Base-by-base conservation (phyloP, 2,888 invertebrate species). In the Nipponacmea schrenckii region DNA sequence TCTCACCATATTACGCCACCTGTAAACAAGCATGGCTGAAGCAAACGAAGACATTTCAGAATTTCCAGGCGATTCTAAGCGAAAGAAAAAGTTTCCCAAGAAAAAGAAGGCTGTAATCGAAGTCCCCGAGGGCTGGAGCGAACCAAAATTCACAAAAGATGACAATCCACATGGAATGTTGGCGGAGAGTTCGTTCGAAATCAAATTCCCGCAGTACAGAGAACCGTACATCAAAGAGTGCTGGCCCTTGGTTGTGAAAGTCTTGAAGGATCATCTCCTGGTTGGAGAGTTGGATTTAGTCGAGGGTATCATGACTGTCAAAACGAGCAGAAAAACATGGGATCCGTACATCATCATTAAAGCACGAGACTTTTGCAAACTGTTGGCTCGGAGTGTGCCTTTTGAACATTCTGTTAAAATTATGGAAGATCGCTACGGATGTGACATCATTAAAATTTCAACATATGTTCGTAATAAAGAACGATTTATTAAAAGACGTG, bases 321-420 rank as follows among this genome's bases (percentile, higher is more conserved):
- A 92, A 88, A 99, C 99, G 0, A 97, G 97, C 0, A 81, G 90
- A 15, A 97, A 98, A 91, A 98, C 98, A 0, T 99, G 96, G 96
- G 99, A 99, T 91, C 99, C 99, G 0, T 98, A 94, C 82, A 94
- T 97, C 69, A 95, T 99, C 64, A 92, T 99, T 44, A 98, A 98
- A 90, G 96, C 97, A 0, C 92, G 98, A 75, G 99, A 99, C 89
- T 92, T 98, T 91, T 95, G 99, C 82, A 98, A 97, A 89, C 90
- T 99, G 2, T 90, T 99, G 83, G 95, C 98, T 0, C 91, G 99
- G 80, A 97, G 97, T 89, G 98, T 99, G 0, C 98, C 98, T 0
- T 96, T 94, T 82, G 98, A 99, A 89, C 98, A 99, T 88, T 90
- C 90, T 12, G 74, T 89, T 4, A 83, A 88, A 65, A 87, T 91